Evolutionary conservation across 2,797 vertebrate species (phyloP).

Genomic region (Odontamblyopus lacepedii): DNA sequence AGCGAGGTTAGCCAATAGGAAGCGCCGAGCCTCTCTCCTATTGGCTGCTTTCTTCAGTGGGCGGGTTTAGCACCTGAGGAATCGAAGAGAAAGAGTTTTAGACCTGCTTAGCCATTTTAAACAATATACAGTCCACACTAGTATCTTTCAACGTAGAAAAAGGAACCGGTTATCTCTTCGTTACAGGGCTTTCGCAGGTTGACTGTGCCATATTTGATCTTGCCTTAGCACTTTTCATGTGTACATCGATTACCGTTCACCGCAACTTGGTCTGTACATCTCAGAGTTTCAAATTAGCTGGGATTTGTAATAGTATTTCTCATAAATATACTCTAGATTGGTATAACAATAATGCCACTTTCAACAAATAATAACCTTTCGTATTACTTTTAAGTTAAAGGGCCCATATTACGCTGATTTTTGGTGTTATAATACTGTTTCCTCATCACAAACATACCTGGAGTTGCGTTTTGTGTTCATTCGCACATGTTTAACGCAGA

Average conservation of each 20-base stretch:
- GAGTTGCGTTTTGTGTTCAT: too few species aligned
- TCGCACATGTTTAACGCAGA: too few species aligned
- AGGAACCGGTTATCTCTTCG: constrained; percentile 29
- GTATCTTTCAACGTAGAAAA: constrained; percentile 22
- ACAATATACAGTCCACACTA: constrained; percentile 18
- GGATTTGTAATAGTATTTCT: not conserved
- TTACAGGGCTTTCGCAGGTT: constrained; percentile 40
- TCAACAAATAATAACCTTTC: constrained; percentile 4
- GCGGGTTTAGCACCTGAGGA: not conserved
- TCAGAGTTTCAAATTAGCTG: not conserved
- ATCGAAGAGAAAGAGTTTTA: not conserved
- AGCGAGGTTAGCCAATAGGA: not conserved
- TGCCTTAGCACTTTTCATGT: constrained; percentile 43
- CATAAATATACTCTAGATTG: constrained; percentile 12
- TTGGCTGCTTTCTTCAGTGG: not conserved
- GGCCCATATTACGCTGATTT: too few species aligned
- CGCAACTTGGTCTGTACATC: not conserved
- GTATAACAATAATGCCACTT: constrained; percentile 9
- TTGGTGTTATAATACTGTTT: too few species aligned
- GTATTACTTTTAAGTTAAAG: constrained; percentile 17
- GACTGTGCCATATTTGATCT: constrained; percentile 39
- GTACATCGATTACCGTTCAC: not conserved
- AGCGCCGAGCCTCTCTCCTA: not conserved
- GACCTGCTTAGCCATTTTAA: constrained; percentile 48
- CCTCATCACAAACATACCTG: too few species aligned